Evolutionary conservation across 2,797 vertebrate species (phyloP), one percentile per base, ranked within the genome.

Genomic region (Neosilurus mollespiculum): DNA sequence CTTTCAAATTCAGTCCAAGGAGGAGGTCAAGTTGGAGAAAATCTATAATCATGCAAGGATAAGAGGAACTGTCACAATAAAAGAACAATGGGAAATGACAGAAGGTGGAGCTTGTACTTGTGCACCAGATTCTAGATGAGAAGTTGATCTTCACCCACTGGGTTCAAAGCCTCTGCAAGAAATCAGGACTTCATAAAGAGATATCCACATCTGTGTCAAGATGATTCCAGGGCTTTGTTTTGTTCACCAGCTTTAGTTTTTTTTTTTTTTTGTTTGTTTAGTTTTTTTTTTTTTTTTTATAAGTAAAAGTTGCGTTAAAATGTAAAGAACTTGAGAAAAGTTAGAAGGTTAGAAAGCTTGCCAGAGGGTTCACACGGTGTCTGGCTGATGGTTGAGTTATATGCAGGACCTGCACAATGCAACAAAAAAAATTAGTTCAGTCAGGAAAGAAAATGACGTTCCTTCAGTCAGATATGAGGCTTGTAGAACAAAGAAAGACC

Each of bases 11-110:
- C 67, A 73, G 75, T 59, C 73, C 51, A 80, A 69, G 66, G 77
- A 84, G 53, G 64, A 54, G 79, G 66, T 82, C 80, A 73, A 67
- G 80, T 73, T 65, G 30, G 64, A 82, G 72, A 75, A 70, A 84
- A 78, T 86, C 65, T 61, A 83, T 84, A 87, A 80, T 84, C 79
- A 43, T 65, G 26, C 79, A 56, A 81, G 84, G 85, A 83, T 83
- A 4, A 85, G n/a, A 85, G 65, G 26, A 70, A 85, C 49, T 64
- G 53, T 56, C 54, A 80, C 65, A 16, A 51, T 59, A 12, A 67
- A 61, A 30, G 20, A 59, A 18, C 34, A 26, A 20, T 43, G 67
- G 12, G 61, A 61, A 71, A 51, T 80, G 65, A 65, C 85, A 61
- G 34, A 49, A 53, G 20, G 14, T 70, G 15, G 37, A 20, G 64